Evolutionary conservation across 2,113 vertebrate species (phyloP).

Genomic region (Mungos mungo): DNA sequence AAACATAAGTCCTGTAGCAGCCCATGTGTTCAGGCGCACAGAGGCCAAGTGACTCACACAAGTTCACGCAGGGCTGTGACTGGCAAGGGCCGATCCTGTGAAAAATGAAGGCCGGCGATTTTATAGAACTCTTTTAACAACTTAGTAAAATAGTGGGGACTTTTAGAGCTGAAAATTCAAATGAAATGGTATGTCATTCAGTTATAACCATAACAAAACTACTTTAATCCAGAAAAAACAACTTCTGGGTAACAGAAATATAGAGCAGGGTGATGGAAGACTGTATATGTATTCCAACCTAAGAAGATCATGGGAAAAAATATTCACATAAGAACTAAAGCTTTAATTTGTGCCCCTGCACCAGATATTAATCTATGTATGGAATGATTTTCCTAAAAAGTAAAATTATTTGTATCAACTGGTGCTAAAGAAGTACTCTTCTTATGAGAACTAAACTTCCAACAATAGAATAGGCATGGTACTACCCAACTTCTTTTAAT

Average conservation of each 20-base stretch:
- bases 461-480: not conserved
- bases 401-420: not conserved
- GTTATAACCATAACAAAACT: not conserved
- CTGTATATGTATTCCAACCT: not conserved
- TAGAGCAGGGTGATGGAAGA: not conserved
- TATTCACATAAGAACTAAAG: not conserved
- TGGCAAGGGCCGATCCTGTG: not conserved
- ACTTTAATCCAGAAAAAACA: not conserved
- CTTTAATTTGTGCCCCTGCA: constrained; percentile 23
- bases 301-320: constrained; percentile 27
- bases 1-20: not conserved
- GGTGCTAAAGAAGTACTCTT: not conserved
- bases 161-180: not conserved
- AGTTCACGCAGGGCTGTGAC: not conserved
- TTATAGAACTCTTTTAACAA: not conserved
- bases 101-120: not conserved
- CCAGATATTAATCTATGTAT: not conserved
- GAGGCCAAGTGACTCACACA: not conserved
- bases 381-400: constrained; percentile 37
- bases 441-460: not conserved
- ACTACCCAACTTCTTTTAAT: not conserved
- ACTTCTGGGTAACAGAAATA: not conserved
- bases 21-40: not conserved
- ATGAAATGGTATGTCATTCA: not conserved
- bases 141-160: not conserved